These are phyloP conservation scores for Eurytoma californica DNA, from an alignment of 2,888 invertebrate species.

Conservation along the genomic window DNA sequence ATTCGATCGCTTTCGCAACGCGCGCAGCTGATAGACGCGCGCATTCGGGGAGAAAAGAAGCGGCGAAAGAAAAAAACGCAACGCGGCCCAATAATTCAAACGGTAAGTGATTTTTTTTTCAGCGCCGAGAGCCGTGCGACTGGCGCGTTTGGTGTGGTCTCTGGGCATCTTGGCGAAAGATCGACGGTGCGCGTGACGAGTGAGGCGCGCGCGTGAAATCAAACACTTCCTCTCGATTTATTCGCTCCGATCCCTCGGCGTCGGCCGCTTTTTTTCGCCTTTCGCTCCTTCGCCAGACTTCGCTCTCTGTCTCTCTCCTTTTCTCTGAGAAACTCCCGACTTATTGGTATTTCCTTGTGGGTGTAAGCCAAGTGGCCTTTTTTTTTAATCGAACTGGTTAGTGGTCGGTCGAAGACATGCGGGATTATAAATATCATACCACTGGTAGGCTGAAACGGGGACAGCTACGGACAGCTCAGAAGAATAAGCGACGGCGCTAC, in stretches of 20 bases:
- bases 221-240: conserved; percentile 38
- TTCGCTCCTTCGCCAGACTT: conserved; percentile 3
- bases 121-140: too few relatives aligned
- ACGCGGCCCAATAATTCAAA: too few relatives aligned
- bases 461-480: not conserved
- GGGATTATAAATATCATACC: conserved; percentile 19
- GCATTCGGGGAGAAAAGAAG: too few relatives aligned
- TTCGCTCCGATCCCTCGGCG: not conserved
- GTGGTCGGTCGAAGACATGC: conserved; percentile 21
- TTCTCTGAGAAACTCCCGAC: too few relatives aligned
- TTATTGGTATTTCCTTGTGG: conserved; percentile 9
- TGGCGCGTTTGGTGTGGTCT: too few relatives aligned
- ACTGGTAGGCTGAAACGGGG: conserved; percentile 6
- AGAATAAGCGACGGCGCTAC: conserved; percentile 16
- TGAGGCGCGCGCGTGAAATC: conserved; percentile 27
- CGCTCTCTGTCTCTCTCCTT: too few relatives aligned
- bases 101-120: too few relatives aligned
- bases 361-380: not conserved
- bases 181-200: too few relatives aligned
- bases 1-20: too few relatives aligned
- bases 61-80: too few relatives aligned
- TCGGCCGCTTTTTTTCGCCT: not conserved
- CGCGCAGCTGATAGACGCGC: too few relatives aligned
- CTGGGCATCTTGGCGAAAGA: too few relatives aligned
- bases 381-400: conserved; percentile 29